These are phyloP conservation scores for Dioctria rufipes DNA, from an alignment of 2,888 invertebrate species.

Conservation along the genomic window DNA sequence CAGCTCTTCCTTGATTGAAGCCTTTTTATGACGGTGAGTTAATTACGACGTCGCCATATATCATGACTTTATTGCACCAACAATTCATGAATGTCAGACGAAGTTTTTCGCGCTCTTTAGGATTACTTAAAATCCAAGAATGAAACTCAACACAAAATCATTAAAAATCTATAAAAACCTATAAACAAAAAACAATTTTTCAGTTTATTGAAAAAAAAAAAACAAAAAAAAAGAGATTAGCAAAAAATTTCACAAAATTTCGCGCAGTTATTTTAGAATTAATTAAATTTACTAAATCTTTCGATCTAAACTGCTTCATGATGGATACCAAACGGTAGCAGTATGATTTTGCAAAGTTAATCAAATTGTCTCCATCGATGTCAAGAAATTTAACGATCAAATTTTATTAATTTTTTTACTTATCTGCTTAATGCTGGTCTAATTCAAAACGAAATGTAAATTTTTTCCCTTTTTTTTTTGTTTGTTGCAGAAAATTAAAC, in stretches of 20 bases:
- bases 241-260: too few species aligned
- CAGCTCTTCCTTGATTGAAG: slow-evolving; percentile 30
- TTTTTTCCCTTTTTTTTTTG: not conserved
- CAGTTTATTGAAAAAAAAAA: too few species aligned
- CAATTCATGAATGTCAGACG: slow-evolving; percentile 33
- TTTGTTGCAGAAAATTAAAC: too few species aligned
- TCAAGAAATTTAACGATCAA: slow-evolving; percentile 5
- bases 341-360: not conserved
- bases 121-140: not conserved
- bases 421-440: not conserved
- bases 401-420: slow-evolving; percentile 22
- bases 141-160: not conserved
- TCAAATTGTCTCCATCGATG: not conserved
- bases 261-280: too few species aligned
- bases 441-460: slow-evolving; percentile 31
- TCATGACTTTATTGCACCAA: slow-evolving; percentile 36
- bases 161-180: not conserved
- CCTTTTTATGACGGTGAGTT: slow-evolving; percentile 22
- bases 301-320: too few species aligned
- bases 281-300: too few species aligned
- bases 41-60: slow-evolving; percentile 35
- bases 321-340: too few species aligned
- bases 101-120: slow-evolving; percentile 3
- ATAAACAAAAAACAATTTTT: not conserved
- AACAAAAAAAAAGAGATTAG: too few species aligned